A percentile compares a stretch with the other conserved stretches of the same genome.
Conservation (phyloP, 2,888 invertebrate species). For the Sylvicola cinctus region DNA sequence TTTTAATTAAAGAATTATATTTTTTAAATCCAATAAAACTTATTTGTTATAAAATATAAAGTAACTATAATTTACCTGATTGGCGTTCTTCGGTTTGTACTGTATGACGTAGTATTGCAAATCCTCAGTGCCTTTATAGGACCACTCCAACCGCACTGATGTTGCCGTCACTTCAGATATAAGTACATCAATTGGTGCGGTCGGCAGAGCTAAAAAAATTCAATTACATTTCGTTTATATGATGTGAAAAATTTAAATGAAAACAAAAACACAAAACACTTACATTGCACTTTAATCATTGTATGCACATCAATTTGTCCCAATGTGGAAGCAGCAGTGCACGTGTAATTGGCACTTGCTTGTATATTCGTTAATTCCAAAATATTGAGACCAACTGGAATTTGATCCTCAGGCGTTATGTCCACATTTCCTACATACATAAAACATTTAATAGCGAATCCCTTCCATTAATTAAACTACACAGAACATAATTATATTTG, state of each 20-base stretch:
- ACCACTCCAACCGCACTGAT: slow-evolving; percentile 83
- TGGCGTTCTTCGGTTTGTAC: slow-evolving; percentile 87
- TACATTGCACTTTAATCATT: slow-evolving; percentile 90
- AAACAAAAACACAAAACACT: too few relatives aligned
- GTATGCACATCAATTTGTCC: slow-evolving; percentile 78
- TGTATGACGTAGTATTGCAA: slow-evolving; percentile 92
- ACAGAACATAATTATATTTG: too few relatives aligned
- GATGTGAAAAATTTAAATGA: neutral
- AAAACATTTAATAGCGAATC: neutral
- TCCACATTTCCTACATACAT: slow-evolving; percentile 42
- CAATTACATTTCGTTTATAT: neutral
- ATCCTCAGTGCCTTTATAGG: slow-evolving; percentile 71
- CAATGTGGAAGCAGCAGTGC: slow-evolving; percentile 84
- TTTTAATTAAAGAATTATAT: too few relatives aligned
- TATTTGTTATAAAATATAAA: too few relatives aligned
- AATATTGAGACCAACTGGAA: slow-evolving; percentile 70
- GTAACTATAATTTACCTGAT: slow-evolving; percentile 31
- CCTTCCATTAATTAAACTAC: too few relatives aligned
- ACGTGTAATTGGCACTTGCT: slow-evolving; percentile 91
- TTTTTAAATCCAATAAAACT: too few relatives aligned
- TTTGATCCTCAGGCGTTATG: slow-evolving; percentile 71
- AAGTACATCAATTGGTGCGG: slow-evolving; percentile 72
- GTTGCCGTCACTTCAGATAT: slow-evolving; percentile 88
- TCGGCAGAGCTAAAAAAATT: slow-evolving; percentile 54
- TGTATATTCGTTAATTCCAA: slow-evolving; percentile 69